phyloP scores from a whole-genome alignment of 2,797 vertebrate genomes.

The Alectoris magna region DNA sequence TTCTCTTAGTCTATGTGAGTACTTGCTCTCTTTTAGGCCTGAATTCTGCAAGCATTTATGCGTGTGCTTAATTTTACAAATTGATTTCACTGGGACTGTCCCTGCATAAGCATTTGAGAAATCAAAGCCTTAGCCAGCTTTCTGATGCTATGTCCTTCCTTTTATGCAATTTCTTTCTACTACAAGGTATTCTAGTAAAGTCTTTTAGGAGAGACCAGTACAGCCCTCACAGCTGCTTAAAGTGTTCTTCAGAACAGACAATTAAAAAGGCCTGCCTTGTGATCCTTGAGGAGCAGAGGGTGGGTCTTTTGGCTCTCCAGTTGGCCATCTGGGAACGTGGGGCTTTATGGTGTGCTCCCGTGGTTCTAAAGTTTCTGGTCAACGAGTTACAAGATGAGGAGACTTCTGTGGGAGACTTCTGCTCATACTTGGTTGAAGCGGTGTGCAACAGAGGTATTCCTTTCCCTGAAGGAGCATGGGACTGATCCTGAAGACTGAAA shows the following conservation, averaged over 20 bases:
- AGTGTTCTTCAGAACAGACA: not conserved
- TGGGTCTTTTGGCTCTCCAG: not conserved
- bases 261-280: too few relatives aligned
- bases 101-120: not conserved
- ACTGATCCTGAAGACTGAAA: not conserved
- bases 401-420: not conserved
- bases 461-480: not conserved
- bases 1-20: not conserved
- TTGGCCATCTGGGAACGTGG: not conserved
- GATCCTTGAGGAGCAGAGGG: not conserved
- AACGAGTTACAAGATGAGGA: not conserved
- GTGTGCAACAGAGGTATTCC: not conserved
- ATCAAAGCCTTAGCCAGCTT: not conserved
- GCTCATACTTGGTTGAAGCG: not conserved
- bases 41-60: not conserved
- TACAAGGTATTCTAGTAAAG: fast-evolving
- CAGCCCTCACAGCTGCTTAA: not conserved
- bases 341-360: fast-evolving
- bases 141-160: not conserved
- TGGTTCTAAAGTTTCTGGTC: not conserved
- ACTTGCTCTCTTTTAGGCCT: not conserved
- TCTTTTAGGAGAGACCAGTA: not conserved
- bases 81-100: constrained; percentile 23
- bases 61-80: constrained; percentile 21
- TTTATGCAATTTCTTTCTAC: not conserved